Percentiles rank a stretch among this genome's conserved stretches.
These are phyloP conservation scores for Strigamia transsilvanica DNA, from an alignment of 2,888 invertebrate species.

Conservation along the genomic window DNA sequence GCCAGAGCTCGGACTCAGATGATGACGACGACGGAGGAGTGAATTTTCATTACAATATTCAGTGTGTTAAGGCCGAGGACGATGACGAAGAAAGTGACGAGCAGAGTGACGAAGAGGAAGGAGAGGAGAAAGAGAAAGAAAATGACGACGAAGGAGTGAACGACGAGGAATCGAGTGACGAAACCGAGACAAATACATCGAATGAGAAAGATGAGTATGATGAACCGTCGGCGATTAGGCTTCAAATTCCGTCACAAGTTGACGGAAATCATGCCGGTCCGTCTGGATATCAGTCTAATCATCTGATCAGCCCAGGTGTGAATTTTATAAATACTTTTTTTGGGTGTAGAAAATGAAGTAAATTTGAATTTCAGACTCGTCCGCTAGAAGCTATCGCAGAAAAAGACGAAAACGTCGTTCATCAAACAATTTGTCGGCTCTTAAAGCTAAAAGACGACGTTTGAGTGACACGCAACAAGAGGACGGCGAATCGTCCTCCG, in stretches of 20 bases:
- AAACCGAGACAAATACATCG: background rate
- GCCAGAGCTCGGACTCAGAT: background rate
- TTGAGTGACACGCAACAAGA: background rate
- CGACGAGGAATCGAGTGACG: background rate
- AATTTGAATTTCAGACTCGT: background rate
- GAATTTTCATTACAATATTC: background rate
- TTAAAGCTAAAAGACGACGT: background rate
- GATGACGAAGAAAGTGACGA: background rate
- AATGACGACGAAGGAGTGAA: background rate
- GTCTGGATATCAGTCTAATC: background rate
- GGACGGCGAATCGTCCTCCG: background rate
- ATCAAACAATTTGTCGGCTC: background rate
- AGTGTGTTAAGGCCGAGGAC: background rate
- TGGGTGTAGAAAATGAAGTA: background rate
- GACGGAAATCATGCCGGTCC: background rate
- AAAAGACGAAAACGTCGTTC: background rate
- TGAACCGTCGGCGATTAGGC: background rate
- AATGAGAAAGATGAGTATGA: background rate
- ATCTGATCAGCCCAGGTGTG: background rate
- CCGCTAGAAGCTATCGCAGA: background rate
- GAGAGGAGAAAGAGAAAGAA: background rate
- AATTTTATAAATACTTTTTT: background rate
- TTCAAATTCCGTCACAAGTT: background rate
- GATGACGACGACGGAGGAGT: background rate
- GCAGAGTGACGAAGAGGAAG: background rate